Base-by-base conservation (phyloP, 53 echinoderm and acorn worm genomes). In the Hippasteria phrygiana region DNA sequence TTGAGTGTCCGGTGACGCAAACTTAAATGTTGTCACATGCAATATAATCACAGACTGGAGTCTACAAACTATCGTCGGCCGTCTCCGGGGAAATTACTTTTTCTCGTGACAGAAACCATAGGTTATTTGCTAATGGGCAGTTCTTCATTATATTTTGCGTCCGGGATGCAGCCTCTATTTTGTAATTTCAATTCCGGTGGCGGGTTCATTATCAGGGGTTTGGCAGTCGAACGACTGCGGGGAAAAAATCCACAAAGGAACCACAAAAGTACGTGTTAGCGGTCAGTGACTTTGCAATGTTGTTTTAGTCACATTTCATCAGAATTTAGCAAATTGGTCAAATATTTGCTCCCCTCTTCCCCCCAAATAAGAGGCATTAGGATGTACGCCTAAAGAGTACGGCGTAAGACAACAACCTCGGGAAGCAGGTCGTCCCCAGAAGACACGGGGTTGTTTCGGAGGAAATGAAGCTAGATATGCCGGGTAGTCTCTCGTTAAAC, bases 21-120 rank as follows among this genome's bases (percentile, higher is more conserved):
- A 81, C 65, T 81, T 81, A 81, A 81, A 81, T 65, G 81, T 65
- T 81, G 81, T 81, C 81, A 81, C 28, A 64, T 81, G 81, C 81
- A 81, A 63, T 81, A 41, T 81, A 80, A 81, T 81, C 81, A 81
- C 81, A 40, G 63, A 31, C 81, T 38, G 65, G 81, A 63, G 42
- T 81, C 43, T 43, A 42, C 81, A 81, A 81, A 81, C 81, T 62
- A 81, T 81, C 81, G 81, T 43, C 27, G 62, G 36, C 24, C 20
- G 32, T 65, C 66, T 43, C 65, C 4, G 17, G 81, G 81, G 81
- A 81, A 81, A 81, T 81, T 43, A 65, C 45, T 81, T 81, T 81
- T 64, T 40, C 79, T 79, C 47, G 56, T 39, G 59, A 38, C 37
- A 78, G 55, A 34, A 54, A 78, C 54, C 78, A 78, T 24, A 32